Base-by-base conservation (phyloP, 2,888 invertebrate species). In the Acrobasis consociella region DNA sequence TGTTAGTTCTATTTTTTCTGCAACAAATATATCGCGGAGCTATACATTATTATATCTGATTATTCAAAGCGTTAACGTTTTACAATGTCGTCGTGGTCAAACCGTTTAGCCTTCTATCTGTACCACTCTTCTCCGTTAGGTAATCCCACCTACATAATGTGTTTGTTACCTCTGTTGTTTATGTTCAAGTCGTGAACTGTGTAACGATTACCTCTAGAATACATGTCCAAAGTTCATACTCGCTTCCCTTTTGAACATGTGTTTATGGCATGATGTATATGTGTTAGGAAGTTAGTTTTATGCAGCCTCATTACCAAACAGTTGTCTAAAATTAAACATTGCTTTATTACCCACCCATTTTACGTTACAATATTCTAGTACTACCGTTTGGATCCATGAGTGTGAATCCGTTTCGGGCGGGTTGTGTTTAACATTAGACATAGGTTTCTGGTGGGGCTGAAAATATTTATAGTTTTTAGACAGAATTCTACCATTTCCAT, bases 251-350 rank as follows among this genome's bases (percentile, higher is more conserved):
- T 65, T 72, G 67, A 59, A 55, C 10, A 37, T 74, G 69, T 72
- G 82, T 79, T 78, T 46, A 75, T 80, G 81, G 91, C 90, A 89
- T 91, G 91, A 81, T 86, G 86, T 90, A 82, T 85, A 83, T 87
- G 85, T 89, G 86, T 86, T 84, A 84, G 82, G 82, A 77, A 68
- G 64, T 69, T 60, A 58, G 49, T 63, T 63, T 68, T 68, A 70
- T 71, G 31, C 31, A 31, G 31, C 31, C 31, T 31, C 31, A 31
- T 7, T 31, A 31, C 31, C 31, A 31, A 31, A 31, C 31, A 31
- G 5, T 31, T 31, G 31, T 31, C 31, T 31, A 5, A 31, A 31
- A 31, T 8, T 31, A 31, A 31, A 31, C 31, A 31, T 7, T 5
- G 8, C 5, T 7, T 5, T 31, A 31, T 31, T 22, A 22, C 22